Conservation (phyloP, 2,888 invertebrate species). For the Himalopsyche japonica region DNA sequence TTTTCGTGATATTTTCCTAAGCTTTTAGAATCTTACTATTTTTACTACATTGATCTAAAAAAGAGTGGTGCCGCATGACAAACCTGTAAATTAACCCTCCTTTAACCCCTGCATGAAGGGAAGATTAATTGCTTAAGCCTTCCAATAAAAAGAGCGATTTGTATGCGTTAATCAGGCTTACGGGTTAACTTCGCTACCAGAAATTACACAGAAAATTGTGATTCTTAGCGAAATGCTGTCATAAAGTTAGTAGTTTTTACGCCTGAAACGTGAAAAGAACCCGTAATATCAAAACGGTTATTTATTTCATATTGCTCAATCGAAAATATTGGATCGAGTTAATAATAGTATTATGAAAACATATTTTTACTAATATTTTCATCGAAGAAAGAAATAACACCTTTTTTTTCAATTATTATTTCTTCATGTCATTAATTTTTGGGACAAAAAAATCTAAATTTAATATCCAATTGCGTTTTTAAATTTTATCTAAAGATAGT, state of each 20-base stretch:
- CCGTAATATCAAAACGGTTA: not conserved
- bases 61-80: not conserved
- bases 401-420: too few relatives aligned
- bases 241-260: not conserved
- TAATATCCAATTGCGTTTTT: too few relatives aligned
- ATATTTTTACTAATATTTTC: too few relatives aligned
- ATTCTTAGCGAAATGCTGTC: not conserved
- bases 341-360: too few relatives aligned
- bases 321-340: too few relatives aligned
- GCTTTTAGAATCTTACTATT: not conserved
- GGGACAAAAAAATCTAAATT: too few relatives aligned
- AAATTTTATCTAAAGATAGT: too few relatives aligned
- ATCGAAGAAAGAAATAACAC: too few relatives aligned
- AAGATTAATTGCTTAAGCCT: not conserved
- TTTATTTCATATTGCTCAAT: too few relatives aligned
- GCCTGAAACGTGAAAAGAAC: not conserved
- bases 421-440: too few relatives aligned
- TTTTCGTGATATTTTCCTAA: not conserved
- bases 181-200: not conserved
- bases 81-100: not conserved
- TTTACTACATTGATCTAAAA: not conserved
- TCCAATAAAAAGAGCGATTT: not conserved
- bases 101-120: not conserved
- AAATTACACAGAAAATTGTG: not conserved
- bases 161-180: not conserved